Evolutionary conservation across 2,888 invertebrate genomes (phyloP).

Genomic region (Eucera pruinosa): DNA sequence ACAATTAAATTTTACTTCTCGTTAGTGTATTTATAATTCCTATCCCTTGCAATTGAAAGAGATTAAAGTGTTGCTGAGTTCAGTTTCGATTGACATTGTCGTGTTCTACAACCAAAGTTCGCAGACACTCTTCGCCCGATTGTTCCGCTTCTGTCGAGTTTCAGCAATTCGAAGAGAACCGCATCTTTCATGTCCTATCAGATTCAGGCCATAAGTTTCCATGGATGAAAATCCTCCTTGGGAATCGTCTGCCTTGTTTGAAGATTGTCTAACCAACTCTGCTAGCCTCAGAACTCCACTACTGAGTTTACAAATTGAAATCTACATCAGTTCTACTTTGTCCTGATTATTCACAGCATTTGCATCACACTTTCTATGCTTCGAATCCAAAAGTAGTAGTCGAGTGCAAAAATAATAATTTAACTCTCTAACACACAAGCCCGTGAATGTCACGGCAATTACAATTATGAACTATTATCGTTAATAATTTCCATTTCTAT

Average conservation of each 20-base stretch:
- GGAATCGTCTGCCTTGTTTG: background rate
- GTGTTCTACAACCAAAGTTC: background rate
- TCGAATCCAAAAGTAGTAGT: too few relatives aligned
- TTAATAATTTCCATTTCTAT: too few relatives aligned
- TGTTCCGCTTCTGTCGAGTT: slow-evolving; percentile 1
- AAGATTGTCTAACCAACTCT: slow-evolving; percentile 6
- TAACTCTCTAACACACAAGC: too few relatives aligned
- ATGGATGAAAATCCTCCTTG: slow-evolving; percentile 3
- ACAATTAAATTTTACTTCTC: too few relatives aligned
- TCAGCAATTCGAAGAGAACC: slow-evolving; percentile 10
- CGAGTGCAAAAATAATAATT: too few relatives aligned
- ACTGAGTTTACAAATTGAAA: background rate
- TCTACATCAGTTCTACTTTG: background rate
- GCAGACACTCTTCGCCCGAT: background rate
- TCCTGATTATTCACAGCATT: background rate
- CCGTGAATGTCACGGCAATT: too few relatives aligned
- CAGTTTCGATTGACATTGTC: background rate
- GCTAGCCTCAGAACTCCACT: background rate
- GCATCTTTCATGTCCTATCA: slow-evolving; percentile 15
- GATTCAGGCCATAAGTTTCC: slow-evolving; percentile 13
- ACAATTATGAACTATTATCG: too few relatives aligned
- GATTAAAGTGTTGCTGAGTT: background rate
- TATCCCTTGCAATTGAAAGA: too few relatives aligned
- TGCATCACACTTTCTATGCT: too few relatives aligned
- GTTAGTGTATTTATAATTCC: too few relatives aligned